A percentile compares a stretch with the other conserved stretches of the same genome.
Evolutionary conservation across 2,888 invertebrate species (phyloP).

Genomic region (Tricholauxania praeusta): DNA sequence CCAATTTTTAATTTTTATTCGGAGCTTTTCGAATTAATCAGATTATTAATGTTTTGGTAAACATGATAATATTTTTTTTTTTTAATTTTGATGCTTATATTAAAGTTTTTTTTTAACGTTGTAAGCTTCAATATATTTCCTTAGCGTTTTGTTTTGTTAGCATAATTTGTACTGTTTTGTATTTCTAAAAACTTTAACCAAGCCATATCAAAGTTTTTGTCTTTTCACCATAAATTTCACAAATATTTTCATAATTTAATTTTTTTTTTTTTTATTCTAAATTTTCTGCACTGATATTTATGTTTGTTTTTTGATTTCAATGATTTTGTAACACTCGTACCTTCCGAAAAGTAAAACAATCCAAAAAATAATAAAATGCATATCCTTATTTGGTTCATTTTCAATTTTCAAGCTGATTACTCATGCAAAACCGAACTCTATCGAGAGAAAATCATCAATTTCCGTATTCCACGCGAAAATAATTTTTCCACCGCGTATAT

Average conservation of each 20-base stretch:
- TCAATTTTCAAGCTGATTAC: conserved; percentile 16
- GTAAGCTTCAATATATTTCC: too few species aligned
- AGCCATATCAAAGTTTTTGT: background rate
- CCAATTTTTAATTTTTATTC: too few species aligned
- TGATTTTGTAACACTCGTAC: conserved; percentile 47
- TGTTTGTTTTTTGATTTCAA: background rate
- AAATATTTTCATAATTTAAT: background rate
- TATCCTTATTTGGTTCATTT: conserved; percentile 51
- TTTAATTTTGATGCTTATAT: too few species aligned
- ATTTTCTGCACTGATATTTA: background rate
- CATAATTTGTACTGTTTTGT: too few species aligned
- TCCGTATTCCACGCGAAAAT: conserved; percentile 37
- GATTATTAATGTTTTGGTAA: too few species aligned
- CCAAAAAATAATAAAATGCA: conserved; percentile 53
- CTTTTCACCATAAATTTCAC: background rate
- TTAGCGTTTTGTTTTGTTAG: too few species aligned
- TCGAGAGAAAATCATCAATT: background rate
- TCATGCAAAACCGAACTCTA: too few species aligned
- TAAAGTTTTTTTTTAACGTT: too few species aligned
- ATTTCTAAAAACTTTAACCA: too few species aligned
- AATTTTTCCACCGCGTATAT: conserved; percentile 37
- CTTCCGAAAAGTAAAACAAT: conserved; percentile 65
- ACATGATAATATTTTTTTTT: too few species aligned
- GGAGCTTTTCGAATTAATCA: too few species aligned
- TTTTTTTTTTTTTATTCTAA: background rate